These are phyloP conservation scores for Mus minutoides DNA, from an alignment of 2,797 vertebrate genomes.

Conservation along the genomic window DNA sequence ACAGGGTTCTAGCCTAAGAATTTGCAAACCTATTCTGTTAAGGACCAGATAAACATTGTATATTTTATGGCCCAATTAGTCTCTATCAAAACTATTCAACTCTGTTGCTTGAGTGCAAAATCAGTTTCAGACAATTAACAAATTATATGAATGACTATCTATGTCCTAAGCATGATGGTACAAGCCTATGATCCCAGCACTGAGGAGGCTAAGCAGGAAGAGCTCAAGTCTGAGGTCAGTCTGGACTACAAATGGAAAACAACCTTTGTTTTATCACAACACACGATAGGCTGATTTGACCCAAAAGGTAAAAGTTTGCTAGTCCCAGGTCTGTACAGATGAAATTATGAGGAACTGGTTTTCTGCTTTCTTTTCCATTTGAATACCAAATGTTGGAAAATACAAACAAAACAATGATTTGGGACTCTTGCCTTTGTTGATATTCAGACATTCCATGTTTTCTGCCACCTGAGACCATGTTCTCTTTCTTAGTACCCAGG, in stretches of 20 bases:
- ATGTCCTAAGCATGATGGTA: background rate
- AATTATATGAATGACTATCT: background rate
- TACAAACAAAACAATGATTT: slow-evolving; percentile 24
- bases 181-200: too few relatives aligned
- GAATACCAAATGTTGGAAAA: slow-evolving; percentile 49
- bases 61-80: background rate
- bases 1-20: background rate
- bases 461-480: background rate
- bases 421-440: slow-evolving; percentile 29
- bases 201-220: background rate
- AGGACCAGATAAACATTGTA: slow-evolving; percentile 50
- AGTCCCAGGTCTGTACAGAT: background rate
- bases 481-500: too few relatives aligned
- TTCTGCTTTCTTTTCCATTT: slow-evolving; percentile 39
- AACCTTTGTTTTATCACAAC: background rate
- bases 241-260: background rate
- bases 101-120: slow-evolving; percentile 40
- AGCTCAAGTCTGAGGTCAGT: background rate
- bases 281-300: background rate
- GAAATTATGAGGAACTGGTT: background rate
- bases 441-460: slow-evolving; percentile 20
- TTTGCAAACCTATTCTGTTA: slow-evolving; percentile 42
- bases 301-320: background rate
- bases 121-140: background rate
- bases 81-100: slow-evolving; percentile 10